phyloP scores from a whole-genome alignment of 2,888 invertebrate genomes.

The Odontothrips loti region DNA sequence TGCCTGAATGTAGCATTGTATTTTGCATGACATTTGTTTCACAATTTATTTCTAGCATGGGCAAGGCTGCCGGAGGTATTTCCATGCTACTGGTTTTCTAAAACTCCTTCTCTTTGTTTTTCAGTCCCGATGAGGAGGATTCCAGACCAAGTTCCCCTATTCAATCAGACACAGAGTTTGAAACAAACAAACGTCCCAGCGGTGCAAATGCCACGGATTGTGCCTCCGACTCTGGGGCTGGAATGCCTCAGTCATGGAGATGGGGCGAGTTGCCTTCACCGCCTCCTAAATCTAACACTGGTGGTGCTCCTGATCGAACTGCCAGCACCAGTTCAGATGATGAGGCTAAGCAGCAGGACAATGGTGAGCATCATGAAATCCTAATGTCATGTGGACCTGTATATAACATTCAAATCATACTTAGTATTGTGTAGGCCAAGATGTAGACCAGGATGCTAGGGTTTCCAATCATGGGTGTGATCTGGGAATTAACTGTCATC shows the following conservation, averaged over 20 bases:
- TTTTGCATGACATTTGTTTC: too few species aligned
- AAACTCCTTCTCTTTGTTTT: neutral
- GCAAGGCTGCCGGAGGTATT: too few species aligned
- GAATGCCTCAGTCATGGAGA: constrained; percentile 66
- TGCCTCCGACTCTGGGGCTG: neutral
- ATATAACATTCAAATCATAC: too few species aligned
- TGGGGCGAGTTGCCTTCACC: constrained; percentile 81
- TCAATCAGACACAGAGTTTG: constrained; percentile 93
- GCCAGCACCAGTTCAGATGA: constrained; percentile 48
- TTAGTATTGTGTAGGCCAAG: too few species aligned
- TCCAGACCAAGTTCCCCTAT: constrained; percentile 78
- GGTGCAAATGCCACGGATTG: constrained; percentile 43
- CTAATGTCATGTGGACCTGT: neutral
- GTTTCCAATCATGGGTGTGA: too few species aligned
- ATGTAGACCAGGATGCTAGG: too few species aligned
- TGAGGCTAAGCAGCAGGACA: constrained; percentile 45
- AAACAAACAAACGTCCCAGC: constrained; percentile 46
- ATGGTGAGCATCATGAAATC: constrained; percentile 38
- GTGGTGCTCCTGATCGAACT: constrained; percentile 38
- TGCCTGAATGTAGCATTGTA: too few species aligned
- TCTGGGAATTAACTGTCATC: too few species aligned
- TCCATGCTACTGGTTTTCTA: neutral
- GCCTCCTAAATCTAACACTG: constrained; percentile 46
- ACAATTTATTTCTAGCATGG: too few species aligned
- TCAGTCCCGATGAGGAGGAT: constrained; percentile 3